Base-by-base conservation (phyloP, 2,113 vertebrate species). In the Saguinus midas region DNA sequence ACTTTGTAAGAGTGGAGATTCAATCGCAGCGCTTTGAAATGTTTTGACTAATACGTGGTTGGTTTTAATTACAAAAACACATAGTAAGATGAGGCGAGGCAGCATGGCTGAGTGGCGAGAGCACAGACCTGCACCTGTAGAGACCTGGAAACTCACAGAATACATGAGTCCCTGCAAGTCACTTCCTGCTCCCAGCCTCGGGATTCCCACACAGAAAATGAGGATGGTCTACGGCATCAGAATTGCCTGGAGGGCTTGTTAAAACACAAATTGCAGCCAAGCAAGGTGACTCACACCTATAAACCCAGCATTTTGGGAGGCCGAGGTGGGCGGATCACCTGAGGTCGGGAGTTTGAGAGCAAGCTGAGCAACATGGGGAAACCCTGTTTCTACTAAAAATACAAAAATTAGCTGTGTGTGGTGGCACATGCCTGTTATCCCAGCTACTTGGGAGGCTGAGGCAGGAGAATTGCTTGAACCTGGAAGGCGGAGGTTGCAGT, bases 121-220 rank as follows among this genome's bases (percentile, higher is more conserved):
- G 14, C 66, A 23, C 6, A 13, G 64, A n/a, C 81, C 48, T 18
- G 45, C 35, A n/a, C 68, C 91, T 18, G 0, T 3, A 40, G 73
- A 37, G 9, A 37, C 29, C 68, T 1, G 43, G 10, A n/a, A 27
- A 4, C 35, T 27, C 17, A 17, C 0, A 18, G 23, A 61, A 32
- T 0, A 16, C 3, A 23, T 57, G 80, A 50, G 72, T 37, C 66
- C 70, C 17, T 18, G 9, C 20, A 8, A 11, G 40, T 45, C 64
- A 8, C 25, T 23, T 23, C 55, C n/a, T 18, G 37, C 37, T 37
- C 55, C 48, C 3, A 8, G 87, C 13, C 92, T 80, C 27, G 4
- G 25, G 48, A 57, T 57, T 11, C 8, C 64, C 61, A 12, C 11
- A 64, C 14, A 4, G 27, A 45, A 50, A 6, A 25, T 0, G 27